Evolutionary conservation across 2,113 vertebrate genomes (phyloP).

Genomic region (Chaetodon trifascialis): DNA sequence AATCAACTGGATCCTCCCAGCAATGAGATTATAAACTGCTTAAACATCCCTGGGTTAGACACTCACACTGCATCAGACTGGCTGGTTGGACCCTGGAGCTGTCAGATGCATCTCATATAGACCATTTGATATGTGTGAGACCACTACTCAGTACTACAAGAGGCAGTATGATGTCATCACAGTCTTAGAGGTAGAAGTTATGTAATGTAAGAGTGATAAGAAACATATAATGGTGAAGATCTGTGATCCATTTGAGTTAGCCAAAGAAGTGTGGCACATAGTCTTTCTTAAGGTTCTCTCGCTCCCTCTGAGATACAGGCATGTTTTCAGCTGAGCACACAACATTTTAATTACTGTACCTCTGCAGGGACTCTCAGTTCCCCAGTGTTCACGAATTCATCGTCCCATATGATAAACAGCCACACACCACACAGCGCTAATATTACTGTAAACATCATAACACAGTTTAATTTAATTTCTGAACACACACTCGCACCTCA

Average conservation of each 20-base stretch:
- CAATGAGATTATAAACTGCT: conserved; percentile 76
- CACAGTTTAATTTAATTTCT: conserved; percentile 44
- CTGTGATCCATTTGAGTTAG: not conserved
- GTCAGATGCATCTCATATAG: conserved; percentile 4
- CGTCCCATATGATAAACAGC: conserved; percentile 73
- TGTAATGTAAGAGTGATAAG: not conserved
- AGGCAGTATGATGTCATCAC: not conserved
- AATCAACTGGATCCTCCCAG: conserved; percentile 74
- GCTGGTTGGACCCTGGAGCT: not conserved
- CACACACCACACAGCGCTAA: conserved; percentile 34
- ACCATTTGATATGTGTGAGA: not conserved
- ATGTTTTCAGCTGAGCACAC: conserved; percentile 74
- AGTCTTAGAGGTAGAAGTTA: not conserved
- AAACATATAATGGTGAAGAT: not conserved
- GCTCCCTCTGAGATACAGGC: conserved; percentile 51
- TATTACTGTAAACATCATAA: conserved; percentile 44
- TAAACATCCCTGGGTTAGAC: conserved; percentile 53
- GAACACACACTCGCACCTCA: conserved; percentile 26
- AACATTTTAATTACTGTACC: conserved; percentile 81
- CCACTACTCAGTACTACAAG: not conserved
- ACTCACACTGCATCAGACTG: conserved; percentile 10
- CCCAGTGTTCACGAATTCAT: conserved; percentile 64
- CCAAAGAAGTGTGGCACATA: not conserved
- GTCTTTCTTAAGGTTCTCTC: not conserved
- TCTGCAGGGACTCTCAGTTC: conserved; percentile 66